phyloP scores from a whole-genome alignment of 2,888 invertebrate genomes.

The Lymantria dispar region DNA sequence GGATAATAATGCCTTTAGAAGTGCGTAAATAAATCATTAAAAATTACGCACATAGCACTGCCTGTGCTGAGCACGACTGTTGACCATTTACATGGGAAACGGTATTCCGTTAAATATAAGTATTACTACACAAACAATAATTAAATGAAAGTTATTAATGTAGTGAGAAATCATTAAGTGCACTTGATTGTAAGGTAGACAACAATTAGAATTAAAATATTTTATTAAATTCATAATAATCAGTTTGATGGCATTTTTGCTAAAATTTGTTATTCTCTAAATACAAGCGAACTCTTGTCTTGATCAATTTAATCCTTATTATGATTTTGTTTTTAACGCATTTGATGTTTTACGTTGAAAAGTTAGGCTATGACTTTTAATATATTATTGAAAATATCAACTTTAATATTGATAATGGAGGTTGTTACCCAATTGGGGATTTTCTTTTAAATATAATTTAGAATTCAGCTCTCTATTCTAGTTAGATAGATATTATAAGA shows the following conservation, averaged over 20 bases:
- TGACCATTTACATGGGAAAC: conserved; percentile 38
- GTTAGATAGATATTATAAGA: conserved; percentile 15
- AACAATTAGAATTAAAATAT: conserved; percentile 41
- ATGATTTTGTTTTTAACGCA: conserved; percentile 6
- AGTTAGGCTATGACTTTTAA: conserved; percentile 22
- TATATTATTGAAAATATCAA: too few relatives aligned
- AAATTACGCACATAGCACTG: conserved; percentile 8
- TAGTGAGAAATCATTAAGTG: conserved; percentile 77
- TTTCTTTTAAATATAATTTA: conserved; percentile 26
- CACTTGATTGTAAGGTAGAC: conserved; percentile 68
- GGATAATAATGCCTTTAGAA: not conserved
- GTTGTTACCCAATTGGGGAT: conserved; percentile 3
- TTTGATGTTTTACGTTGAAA: too few relatives aligned
- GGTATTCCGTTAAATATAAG: conserved; percentile 30
- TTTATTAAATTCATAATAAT: conserved; percentile 31
- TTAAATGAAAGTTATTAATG: conserved; percentile 48
- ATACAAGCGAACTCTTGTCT: too few relatives aligned
- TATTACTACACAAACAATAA: conserved; percentile 44
- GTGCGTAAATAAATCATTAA: conserved; percentile 9
- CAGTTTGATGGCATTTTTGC: not conserved
- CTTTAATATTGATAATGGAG: conserved; percentile 4
- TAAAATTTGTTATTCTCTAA: too few relatives aligned
- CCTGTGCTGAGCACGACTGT: conserved; percentile 2
- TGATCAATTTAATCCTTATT: not conserved
- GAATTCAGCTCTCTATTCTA: conserved; percentile 34